Percentiles rank a stretch among this genome's conserved stretches.
Evolutionary conservation across 2,888 invertebrate species (phyloP).

Genomic region (Mimachlamys varia): DNA sequence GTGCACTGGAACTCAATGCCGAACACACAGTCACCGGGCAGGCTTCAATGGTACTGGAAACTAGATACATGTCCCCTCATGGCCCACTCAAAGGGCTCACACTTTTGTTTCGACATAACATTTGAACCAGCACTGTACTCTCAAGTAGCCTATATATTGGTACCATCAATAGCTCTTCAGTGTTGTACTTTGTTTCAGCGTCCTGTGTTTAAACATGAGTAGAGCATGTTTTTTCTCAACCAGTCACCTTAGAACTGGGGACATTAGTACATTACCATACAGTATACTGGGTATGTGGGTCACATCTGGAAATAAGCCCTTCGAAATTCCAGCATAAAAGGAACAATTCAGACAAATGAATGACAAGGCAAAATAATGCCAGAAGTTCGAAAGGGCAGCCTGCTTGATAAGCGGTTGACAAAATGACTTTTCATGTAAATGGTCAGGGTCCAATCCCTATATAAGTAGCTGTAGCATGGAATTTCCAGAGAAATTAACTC

Average conservation of each 20-base stretch:
- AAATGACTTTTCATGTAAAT: no score
- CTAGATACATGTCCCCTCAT: background rate
- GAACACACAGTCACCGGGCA: slow-evolving; percentile 2
- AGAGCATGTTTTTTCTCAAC: no score
- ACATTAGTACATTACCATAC: background rate
- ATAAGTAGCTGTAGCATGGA: no score
- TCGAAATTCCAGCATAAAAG: background rate
- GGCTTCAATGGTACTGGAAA: background rate
- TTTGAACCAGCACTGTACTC: background rate
- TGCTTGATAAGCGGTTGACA: no score
- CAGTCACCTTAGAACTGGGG: background rate
- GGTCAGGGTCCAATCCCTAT: no score
- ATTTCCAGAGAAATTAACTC: no score
- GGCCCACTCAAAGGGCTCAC: background rate
- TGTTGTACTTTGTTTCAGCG: background rate
- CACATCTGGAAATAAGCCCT: background rate
- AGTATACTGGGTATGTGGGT: no score
- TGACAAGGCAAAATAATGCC: no score
- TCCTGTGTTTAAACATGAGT: background rate
- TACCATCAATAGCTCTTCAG: background rate
- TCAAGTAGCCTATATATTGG: background rate
- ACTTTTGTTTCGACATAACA: background rate
- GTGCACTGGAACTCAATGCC: background rate
- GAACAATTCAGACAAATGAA: background rate
- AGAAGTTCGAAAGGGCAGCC: no score